Evolutionary conservation across 1,140 invertebrate genomes (phyloP).

Genomic region (Ridgeia piscesae): DNA sequence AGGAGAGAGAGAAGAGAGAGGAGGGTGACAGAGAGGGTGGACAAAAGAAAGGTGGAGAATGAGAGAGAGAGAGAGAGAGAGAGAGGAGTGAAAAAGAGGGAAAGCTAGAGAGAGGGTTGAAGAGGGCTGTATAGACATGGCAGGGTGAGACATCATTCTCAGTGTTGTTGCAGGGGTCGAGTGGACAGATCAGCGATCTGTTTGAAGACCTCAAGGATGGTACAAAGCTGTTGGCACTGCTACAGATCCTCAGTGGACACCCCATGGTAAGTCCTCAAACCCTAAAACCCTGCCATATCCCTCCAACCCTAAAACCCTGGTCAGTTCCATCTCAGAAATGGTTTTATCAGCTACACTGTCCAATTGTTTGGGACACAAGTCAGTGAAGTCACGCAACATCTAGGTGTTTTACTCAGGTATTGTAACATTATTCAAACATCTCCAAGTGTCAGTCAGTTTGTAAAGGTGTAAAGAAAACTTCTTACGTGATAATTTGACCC

Average conservation of each 20-base stretch:
- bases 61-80: too few relatives aligned
- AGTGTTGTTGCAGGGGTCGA: neutral
- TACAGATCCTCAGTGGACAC: conserved; percentile 82
- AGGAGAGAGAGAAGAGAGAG: neutral
- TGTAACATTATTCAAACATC: neutral
- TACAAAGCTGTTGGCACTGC: conserved; percentile 75
- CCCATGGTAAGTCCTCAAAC: conserved; percentile 70
- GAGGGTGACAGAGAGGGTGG: too few relatives aligned
- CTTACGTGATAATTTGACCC: too few relatives aligned
- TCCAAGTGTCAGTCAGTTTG: neutral
- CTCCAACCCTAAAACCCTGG: too few relatives aligned
- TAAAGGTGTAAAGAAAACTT: neutral
- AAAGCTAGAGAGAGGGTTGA: too few relatives aligned
- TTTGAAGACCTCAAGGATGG: conserved; percentile 85
- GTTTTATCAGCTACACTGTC: neutral
- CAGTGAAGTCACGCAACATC: neutral
- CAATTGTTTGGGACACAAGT: neutral
- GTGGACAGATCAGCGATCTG: conserved; percentile 69
- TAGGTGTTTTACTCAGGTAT: neutral
- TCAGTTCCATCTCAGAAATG: too few relatives aligned
- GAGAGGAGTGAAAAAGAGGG: too few relatives aligned
- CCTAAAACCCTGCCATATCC: too few relatives aligned
- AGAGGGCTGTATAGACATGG: too few relatives aligned
- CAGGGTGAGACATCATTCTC: neutral
- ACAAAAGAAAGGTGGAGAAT: too few relatives aligned